Evolutionary conservation across 2,888 invertebrate genomes (phyloP), one percentile per base, ranked within the genome.

Genomic region (Microctonus brassicae): DNA sequence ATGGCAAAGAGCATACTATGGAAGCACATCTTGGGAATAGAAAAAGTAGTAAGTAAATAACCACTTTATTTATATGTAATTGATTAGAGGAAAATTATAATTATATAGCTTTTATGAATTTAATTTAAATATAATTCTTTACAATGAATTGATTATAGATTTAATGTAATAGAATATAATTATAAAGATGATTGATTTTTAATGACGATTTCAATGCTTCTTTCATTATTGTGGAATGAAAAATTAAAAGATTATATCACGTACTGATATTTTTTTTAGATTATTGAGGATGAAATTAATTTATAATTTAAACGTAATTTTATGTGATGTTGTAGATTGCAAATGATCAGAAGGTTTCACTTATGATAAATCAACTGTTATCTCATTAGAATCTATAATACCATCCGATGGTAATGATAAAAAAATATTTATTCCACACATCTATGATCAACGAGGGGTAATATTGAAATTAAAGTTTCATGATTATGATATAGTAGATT

Each of bases 11-110:
- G n/a, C 29, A 57, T 13, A 57, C 26, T n/a, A n/a, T n/a, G n/a
- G n/a, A n/a, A 55, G 17, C 11, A 26, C 26, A 13, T 22, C 24
- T 26, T 22, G 22, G 22, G 53, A 17, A 55, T 26, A 22, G 11
- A 24, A 17, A 22, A 55, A 1, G 24, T 2, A 17, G n/a, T 39
- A n/a, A 47, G 47, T 17, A n/a, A 47, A 47, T n/a, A 4, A 7
- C 2, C 47, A 47, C 47, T 47, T 57, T 24, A 65, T 66, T 39
- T 66, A 39, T 36, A 24, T 26, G 26, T 55, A 47, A 47, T 47
- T 39, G 39, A 36, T 36, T 39, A n/a, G n/a, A 39, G 39, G n/a
- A n/a, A n/a, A n/a, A n/a, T n/a, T n/a, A n/a, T n/a, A n/a, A n/a
- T n/a, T n/a, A n/a, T n/a, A n/a, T n/a, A n/a, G n/a, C n/a, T n/a